Evolutionary conservation across 30 jellyfish, hydroid and myxozoan species (phyloP).

Genomic region (Aurelia aurita complex sp. Pacific): DNA sequence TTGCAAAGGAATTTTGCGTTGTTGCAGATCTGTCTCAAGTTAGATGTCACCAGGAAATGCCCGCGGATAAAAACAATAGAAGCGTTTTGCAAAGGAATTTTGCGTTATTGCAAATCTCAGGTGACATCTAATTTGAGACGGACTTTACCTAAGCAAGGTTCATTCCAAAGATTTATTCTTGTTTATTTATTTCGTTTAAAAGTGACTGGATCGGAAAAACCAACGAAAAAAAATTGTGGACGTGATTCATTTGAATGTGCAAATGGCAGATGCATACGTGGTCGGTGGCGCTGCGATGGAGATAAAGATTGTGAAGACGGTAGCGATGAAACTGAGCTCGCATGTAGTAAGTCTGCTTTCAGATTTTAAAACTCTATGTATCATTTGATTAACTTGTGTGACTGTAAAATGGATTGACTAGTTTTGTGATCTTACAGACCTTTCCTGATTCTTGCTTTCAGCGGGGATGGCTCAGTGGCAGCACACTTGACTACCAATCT

Average conservation of each 20-base stretch:
- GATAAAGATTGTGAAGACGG: slow-evolving; percentile 90
- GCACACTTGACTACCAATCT: too few relatives aligned
- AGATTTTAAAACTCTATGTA: too few relatives aligned
- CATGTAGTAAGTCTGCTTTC: slow-evolving; percentile 44
- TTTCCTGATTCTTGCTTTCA: not conserved
- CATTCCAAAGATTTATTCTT: too few relatives aligned
- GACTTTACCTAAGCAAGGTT: too few relatives aligned
- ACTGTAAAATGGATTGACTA: not conserved
- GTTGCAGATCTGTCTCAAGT: too few relatives aligned
- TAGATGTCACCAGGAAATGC: too few relatives aligned
- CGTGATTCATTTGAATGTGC: slow-evolving; percentile 52
- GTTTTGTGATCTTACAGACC: not conserved
- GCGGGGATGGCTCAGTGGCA: not conserved
- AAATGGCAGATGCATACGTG: slow-evolving; percentile 75
- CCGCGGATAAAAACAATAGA: too few relatives aligned
- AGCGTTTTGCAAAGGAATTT: too few relatives aligned
- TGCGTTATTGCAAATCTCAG: too few relatives aligned
- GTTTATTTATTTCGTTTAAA: not conserved
- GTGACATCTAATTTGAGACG: too few relatives aligned
- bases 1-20: too few relatives aligned
- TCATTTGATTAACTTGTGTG: not conserved
- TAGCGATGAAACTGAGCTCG: slow-evolving; percentile 77
- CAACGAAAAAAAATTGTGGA: slow-evolving; percentile 8
- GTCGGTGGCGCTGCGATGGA: slow-evolving; percentile 87
- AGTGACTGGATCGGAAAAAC: slow-evolving; percentile 41